A percentile compares a stretch with the other conserved stretches of the same genome.
Evolutionary conservation across 2,797 vertebrate genomes (phyloP).

Genomic region (Sparidentex hasta): DNA sequence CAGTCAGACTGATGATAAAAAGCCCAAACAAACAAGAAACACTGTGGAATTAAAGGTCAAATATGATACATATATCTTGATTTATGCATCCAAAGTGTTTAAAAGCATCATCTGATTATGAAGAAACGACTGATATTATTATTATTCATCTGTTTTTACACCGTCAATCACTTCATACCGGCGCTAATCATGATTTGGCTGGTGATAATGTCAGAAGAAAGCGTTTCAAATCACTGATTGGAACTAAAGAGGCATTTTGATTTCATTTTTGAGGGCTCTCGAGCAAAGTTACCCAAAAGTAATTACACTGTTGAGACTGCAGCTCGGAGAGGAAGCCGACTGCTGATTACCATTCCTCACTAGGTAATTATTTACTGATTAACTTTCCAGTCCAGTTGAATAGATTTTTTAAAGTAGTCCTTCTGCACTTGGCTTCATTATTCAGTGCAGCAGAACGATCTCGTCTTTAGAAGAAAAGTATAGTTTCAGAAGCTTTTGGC

Average conservation of each 20-base stretch:
- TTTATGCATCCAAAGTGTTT: neutral
- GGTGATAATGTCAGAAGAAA: conserved; percentile 14
- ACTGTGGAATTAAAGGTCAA: neutral
- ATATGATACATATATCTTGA: neutral
- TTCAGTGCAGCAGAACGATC: neutral
- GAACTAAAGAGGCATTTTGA: conserved; percentile 20
- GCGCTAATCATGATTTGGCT: neutral
- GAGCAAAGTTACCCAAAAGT: conserved; percentile 48
- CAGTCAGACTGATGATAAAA: neutral
- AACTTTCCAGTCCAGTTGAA: conserved; percentile 40
- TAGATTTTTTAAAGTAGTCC: conserved; percentile 21
- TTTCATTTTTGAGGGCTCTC: conserved; percentile 40
- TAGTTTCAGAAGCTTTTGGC: neutral
- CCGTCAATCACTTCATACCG: neutral
- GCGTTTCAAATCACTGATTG: conserved; percentile 20
- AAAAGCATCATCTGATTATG: neutral
- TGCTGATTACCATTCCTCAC: conserved; percentile 52
- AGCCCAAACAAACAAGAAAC: neutral
- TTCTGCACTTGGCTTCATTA: neutral
- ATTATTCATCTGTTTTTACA: conserved; percentile 4
- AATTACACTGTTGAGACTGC: conserved; percentile 40
- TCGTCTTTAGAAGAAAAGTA: neutral
- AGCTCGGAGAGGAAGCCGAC: conserved; percentile 29
- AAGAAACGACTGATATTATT: neutral
- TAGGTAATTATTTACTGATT: conserved; percentile 56